Conservation (phyloP, 2,113 vertebrate species). For the Petrocephalus microphthalmus region DNA sequence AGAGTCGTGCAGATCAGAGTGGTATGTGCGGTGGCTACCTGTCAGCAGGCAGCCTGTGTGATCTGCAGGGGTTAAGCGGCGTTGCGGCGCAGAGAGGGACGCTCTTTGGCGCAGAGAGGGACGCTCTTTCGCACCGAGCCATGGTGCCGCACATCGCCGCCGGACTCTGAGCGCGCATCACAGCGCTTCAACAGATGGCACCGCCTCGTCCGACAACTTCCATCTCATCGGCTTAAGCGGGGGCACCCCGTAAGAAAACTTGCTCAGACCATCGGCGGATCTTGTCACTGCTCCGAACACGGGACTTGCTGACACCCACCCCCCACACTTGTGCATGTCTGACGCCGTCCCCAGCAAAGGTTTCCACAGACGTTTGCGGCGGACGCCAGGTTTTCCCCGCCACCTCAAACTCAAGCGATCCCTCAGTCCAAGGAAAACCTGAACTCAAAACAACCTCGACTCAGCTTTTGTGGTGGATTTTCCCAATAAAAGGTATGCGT, state of each 20-base stretch:
- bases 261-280: constrained; percentile 2
- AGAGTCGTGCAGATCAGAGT: neutral
- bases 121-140: constrained; percentile 4
- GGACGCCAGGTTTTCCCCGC: neutral
- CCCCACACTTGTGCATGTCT: neutral
- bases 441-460: neutral
- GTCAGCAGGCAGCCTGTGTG: constrained; percentile 18
- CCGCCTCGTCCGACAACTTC: neutral
- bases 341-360: neutral
- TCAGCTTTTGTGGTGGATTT: neutral
- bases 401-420: neutral
- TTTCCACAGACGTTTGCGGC: neutral
- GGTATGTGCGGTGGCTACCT: constrained; percentile 21
- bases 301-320: neutral
- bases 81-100: constrained; percentile 22
- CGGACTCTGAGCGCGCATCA: neutral
- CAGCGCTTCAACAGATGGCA: constrained; percentile 11
- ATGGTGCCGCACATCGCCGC: neutral
- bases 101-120: constrained; percentile 8
- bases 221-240: neutral
- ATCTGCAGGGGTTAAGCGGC: constrained; percentile 34
- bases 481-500: constrained; percentile 14
- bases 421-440: neutral
- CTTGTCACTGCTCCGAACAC: neutral
- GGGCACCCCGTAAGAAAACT: neutral